Base-by-base conservation (phyloP, 2,797 vertebrate genomes). In the Characodon lateralis region DNA sequence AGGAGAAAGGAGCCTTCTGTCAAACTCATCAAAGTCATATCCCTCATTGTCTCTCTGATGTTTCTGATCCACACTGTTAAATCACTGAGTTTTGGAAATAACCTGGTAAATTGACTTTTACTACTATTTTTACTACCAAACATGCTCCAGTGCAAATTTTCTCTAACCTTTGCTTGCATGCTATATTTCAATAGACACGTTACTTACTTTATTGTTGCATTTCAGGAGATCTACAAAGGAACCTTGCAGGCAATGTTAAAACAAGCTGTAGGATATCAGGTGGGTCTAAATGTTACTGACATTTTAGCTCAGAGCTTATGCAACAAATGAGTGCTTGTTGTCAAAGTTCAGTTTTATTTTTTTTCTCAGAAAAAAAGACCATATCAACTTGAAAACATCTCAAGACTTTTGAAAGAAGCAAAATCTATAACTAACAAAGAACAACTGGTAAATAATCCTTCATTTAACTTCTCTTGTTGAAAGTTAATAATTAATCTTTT, bases 341-440 rank as follows among this genome's bases (percentile, higher is more conserved):
- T 68, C 39, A 41, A 66, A 39, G 22, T 41, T 24, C 20, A 5
- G 35, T 66, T 20, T 63, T 3, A 59, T 20, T 10, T 12, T 68
- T 43, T 68, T 22, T 43, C 39, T 68, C 10, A 68, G 65, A 68
- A 68, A 68, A 35, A 43, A 68, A 68, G 39, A 68, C 39, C 41
- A 43, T 12, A 68, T 10, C 41, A 39, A 43, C 10, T 68, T 5
- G 65, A 41, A 12, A 43, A 10, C 39, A 43, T 68, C 4, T 43
- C 65, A 41, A 68, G 65, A 43, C 65, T 68, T 68, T n/a, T 68
- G 5, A 41, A n/a, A 43, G 65, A 68, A 68, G 65, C 39, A n/a
- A 39, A 68, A 5, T 68, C 65, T 43, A 1, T 68, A 43, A 68
- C 35, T 24, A n/a, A 68, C 39, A 5, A 43, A 22, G 1, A 68